Base-by-base conservation (phyloP, 1,140 invertebrate genomes). In the Argopecten irradians region DNA sequence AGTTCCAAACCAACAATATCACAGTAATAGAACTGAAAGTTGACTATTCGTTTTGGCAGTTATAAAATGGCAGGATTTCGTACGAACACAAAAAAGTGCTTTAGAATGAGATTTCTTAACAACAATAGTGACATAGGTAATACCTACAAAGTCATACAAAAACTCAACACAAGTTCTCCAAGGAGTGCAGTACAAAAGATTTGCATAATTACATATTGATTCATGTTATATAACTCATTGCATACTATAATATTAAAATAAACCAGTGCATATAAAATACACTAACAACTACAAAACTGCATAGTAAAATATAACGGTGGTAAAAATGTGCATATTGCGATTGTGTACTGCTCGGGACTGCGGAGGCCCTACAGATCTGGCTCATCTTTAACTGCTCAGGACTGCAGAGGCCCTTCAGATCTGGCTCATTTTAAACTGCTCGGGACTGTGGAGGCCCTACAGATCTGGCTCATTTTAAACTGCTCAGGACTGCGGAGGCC, bases 201-300 rank as follows among this genome's bases (percentile, higher is more conserved):
- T 71, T 71, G 55, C 55, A 71, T 71, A 71, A 71, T 71, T 71
- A 71, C 55, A 71, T n/a, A 71, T 71, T 28, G 28, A 46, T 46
- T 11, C 13, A n/a, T n/a, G n/a, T n/a, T n/a, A 71, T 39, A 39
- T 71, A 71, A 71, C 55, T 71, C 22, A 71, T 71, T 71, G 55
- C 55, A 71, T 71, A 71, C 55, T 71, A 71, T 71, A 71, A n/a
- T n/a, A n/a, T n/a, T n/a, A n/a, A 71, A 71, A 71, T 28, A 71
- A 19, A n/a, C 13, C 43, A 5, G 55, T 71, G 55, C 55, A 71
- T 71, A 71, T 71, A 1, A 71, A 71, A 71, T 28, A 71, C 55
- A 71, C 55, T 28, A 71, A 71, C 55, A 28, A 71, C 16, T n/a
- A n/a, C n/a, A n/a, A n/a, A 71, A 71, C 55, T 71, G 55, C 55